Evolutionary conservation across 2,113 vertebrate species (phyloP), one percentile per base, ranked within the genome.

Genomic region (Varanus komodoensis): DNA sequence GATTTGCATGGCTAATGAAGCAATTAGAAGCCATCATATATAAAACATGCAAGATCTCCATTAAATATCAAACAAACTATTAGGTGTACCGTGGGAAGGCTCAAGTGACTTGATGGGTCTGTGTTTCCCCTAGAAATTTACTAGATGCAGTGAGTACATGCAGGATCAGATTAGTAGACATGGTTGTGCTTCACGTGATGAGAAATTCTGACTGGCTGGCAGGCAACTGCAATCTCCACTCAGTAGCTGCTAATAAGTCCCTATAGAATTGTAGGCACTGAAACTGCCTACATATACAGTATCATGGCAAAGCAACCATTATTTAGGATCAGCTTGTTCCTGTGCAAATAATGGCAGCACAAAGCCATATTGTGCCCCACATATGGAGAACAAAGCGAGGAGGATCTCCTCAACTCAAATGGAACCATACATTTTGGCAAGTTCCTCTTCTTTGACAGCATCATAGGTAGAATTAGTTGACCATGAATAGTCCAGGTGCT

Each of bases 1-100:
- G 97, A 97, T 98, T 96, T 97, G 97, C 97, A 97, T 96, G 96
- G 95, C 94, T 97, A 97, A 97, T 97, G 97, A 97, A 96, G 96
- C 96, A 97, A 97, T 98, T 97, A 97, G 95, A 95, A 95, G 89
- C 93, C 95, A 95, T 96, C 97, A 96, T 97, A 97, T 97, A 97
- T 96, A 98, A 97, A 97, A 96, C 96, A 96, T 97, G 95, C 94
- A 96, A 95, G 96, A 96, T 97, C 94, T 97, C 97, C 96, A 96
- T 96, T 95, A 96, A 94, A 95, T 88, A 96, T 92, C 92, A 91
- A 93, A 95, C 89, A 93, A 94, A 92, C 87, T 69, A 71, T 86
- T 96, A 94, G 95, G 92, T 80, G 89, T 54, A 91, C n/a, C 94
- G 91, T 3, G 90, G 61, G 71, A 73, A 83, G 87, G 87, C 94